Base-by-base conservation (phyloP, 2,888 invertebrate species). In the Cynaeus angustus region DNA sequence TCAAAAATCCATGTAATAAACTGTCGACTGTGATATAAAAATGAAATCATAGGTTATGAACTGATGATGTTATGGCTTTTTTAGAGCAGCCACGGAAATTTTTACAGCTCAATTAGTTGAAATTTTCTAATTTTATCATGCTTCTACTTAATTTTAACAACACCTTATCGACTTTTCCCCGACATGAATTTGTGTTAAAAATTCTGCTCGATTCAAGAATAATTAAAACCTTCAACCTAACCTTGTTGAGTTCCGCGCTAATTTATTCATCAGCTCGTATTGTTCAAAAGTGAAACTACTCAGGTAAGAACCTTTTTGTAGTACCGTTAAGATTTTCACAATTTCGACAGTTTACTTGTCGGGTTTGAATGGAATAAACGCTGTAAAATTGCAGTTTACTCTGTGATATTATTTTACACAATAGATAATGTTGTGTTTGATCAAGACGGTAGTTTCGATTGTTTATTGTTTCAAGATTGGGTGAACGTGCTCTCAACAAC, bases 401-500 rank as follows among this genome's bases (percentile, higher is more conserved):
- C 28, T 68, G 68, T 68, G 68, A 62, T 68, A 68, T 68, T 62
- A 55, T 68, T 68, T 68, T 68, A 68, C 68, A 68, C 68, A 68
- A 68, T 61, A 68, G 61, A 48, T 55, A 65, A 65, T 65, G 50
- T 48, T 67, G 52, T 52, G 52, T 59, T 68, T 62, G 48, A 68
- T 68, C 64, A 56, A 64, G 55, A 56, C 64, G 61, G 62, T 55
- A 68, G 56, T 62, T 68, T 68, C 55, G 41, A 53, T 62, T 68
- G 56, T 68, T 68, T 64, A 50, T 68, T 68, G 58, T 68, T 64
- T 26, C 53, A 58, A 64, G 66, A 69, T 52, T 69, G 59, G 52
- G 67, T 50, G 59, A 58, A 62, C 58, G 65, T 65, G 65, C 59
- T 69, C 52, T 50, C n/a, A 16, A 50, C 30, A 50, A 50, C 41